Base-by-base conservation (phyloP, 2,797 vertebrate species). In the Coendou prehensilis region DNA sequence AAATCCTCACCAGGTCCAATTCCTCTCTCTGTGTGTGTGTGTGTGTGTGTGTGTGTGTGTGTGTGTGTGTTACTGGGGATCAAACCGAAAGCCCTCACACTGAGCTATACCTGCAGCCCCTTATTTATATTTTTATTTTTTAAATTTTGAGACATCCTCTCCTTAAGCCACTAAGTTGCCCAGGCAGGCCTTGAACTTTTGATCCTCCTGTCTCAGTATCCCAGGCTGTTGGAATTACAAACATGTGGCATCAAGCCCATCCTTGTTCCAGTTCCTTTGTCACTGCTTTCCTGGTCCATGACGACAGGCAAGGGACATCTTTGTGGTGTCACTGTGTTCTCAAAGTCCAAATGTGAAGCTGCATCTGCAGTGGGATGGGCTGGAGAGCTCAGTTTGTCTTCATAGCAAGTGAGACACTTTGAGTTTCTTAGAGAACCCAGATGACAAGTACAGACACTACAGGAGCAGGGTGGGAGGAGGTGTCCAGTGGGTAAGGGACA, bases 291-390 rank as follows among this genome's bases (percentile, higher is more conserved):
- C 13, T 1, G 18, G 8, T 15, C 23, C 0, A 2, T 76, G 57
- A 17, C 37, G 52, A 8, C 1, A 0, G n/a, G 8, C 20, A 13
- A 7, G 22, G 30, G 45, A 14, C 41, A 47, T 11, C 18, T 67
- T 7, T 91, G 57, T 28, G 33, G 15, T 30, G 33, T 73, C 23
- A 5, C 20, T 3, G 3, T 63, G 18, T 4, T 23, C 26, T 75
- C 14, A 23, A 69, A 57, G 41, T 7, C 13, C 5, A 23, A 15
- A 59, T 10, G 4, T 0, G 0, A 7, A 22, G 4, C 28, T 54
- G 22, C 22, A 7, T 10, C 0, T 0, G 2, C 11, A 17, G 23
- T 59, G 10, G 20, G 18, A 10, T 15, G 20, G 5, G 18, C 59
- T 15, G 22, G 45, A 47, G 45, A 88, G 59, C 18, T 28, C 9